Base-by-base conservation (phyloP, 2,113 vertebrate species). In the Cranoglanis bouderius region DNA sequence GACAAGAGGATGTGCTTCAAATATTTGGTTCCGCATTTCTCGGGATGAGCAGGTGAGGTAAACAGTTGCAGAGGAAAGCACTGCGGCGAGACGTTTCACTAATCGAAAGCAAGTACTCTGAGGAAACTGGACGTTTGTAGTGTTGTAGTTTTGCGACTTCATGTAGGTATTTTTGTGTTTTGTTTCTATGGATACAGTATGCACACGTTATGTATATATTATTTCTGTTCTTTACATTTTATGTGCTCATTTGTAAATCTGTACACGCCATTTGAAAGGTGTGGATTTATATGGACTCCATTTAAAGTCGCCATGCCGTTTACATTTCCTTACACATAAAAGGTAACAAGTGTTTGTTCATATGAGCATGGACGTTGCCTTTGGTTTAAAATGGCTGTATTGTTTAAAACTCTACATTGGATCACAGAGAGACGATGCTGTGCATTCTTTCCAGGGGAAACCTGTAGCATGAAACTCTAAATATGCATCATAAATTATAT, bases 21-120 rank as follows among this genome's bases (percentile, higher is more conserved):
- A 93, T 95, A 92, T 93, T 89, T 90, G 89, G 93, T 59, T 91
- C 81, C 90, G 88, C 88, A 92, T 67, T 92, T 87, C 51, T 93
- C 92, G 18, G 85, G 77, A 84, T 32, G 38, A 75, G 43, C 19
- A 40, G 12, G 32, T 29, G n/a, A 74, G 70, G 24, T 3, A 53
- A 40, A 38, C 0, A 16, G 1, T n/a, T 93, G 92, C 93, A 2
- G 90, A 84, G 29, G 83, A 85, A 32, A 2, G 63, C 85, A 74
- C 83, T 94, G 92, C 84, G 75, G 91, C 40, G 55, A 88, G 75
- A 83, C 90, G 84, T 87, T 93, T 75, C 93, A 70, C 93, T 91
- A 86, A 90, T 94, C 95, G 90, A 86, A 93, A 93, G 90, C 91
- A 82, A 19, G 46, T 43, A 26, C 78, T 85, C 40, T 21, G 29